Evolutionary conservation across 2,888 invertebrate genomes (phyloP).

Genomic region (Lasioglossum calceatum): DNA sequence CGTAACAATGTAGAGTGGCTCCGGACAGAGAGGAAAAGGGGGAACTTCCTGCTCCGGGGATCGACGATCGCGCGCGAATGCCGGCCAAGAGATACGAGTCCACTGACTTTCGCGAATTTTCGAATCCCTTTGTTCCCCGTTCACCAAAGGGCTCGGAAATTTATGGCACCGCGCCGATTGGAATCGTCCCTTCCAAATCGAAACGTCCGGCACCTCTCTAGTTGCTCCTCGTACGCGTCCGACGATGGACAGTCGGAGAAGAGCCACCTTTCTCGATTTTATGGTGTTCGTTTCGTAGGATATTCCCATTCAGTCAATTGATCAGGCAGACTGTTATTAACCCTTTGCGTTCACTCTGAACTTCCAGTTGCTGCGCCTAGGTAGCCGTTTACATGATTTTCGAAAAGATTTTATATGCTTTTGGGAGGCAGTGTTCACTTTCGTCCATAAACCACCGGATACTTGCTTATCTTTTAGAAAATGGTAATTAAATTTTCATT

Average conservation of each 20-base stretch:
- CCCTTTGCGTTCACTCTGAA: background rate
- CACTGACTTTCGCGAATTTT: constrained; percentile 14
- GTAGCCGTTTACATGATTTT: too few species aligned
- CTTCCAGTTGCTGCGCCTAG: background rate
- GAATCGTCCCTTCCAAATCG: background rate
- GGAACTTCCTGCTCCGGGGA: constrained; percentile 20
- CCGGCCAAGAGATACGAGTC: constrained; percentile 17
- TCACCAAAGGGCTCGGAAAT: background rate
- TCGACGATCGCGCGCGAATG: constrained; percentile 15
- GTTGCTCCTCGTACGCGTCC: background rate
- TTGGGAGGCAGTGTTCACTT: too few species aligned
- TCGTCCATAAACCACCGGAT: too few species aligned
- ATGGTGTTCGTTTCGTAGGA: background rate
- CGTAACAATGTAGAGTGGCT: constrained; percentile 33
- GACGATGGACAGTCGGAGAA: background rate
- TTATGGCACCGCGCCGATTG: background rate
- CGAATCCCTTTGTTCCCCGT: constrained; percentile 6
- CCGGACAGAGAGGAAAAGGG: background rate
- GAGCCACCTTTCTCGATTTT: background rate
- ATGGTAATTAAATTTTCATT: too few species aligned
- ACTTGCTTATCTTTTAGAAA: too few species aligned
- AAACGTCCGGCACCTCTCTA: background rate
- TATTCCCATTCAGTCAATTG: background rate
- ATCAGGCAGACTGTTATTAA: background rate
- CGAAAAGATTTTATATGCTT: too few species aligned